phyloP scores from a whole-genome alignment of 2,888 invertebrate genomes.

The Cynaeus angustus region DNA sequence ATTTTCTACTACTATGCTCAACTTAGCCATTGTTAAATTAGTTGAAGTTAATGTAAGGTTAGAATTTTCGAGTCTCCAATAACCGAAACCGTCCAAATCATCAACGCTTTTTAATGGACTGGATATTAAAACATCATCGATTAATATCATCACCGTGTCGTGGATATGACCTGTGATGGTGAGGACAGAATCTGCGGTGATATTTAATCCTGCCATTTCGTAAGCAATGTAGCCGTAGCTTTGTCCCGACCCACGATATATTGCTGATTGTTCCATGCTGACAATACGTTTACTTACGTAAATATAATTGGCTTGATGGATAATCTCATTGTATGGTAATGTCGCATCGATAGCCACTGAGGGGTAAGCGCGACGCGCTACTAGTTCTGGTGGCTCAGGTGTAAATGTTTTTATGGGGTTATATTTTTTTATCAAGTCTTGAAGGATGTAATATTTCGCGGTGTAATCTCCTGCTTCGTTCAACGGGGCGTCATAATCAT shows the following conservation, averaged over 20 bases:
- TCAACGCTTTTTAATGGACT: conserved; percentile 56
- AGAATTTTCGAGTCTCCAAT: conserved; percentile 65
- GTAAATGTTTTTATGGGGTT: conserved; percentile 59
- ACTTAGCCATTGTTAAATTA: conserved; percentile 51
- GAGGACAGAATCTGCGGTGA: conserved; percentile 57
- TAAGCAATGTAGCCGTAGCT: conserved; percentile 75
- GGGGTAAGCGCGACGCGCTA: conserved; percentile 63
- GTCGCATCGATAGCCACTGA: conserved; percentile 49
- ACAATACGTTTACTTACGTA: conserved; percentile 29
- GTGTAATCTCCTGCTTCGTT: conserved; percentile 92
- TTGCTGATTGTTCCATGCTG: conserved; percentile 75
- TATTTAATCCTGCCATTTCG: conserved; percentile 62
- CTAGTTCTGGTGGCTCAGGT: conserved; percentile 63
- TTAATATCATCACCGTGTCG: conserved; percentile 72
- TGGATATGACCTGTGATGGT: conserved; percentile 67
- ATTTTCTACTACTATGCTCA: conserved; percentile 78
- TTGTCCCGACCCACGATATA: conserved; percentile 71
- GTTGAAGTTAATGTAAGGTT: conserved; percentile 51
- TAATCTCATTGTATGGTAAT: conserved; percentile 24
- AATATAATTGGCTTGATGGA: not conserved
- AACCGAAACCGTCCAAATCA: conserved; percentile 68
- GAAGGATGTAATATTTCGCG: conserved; percentile 82
- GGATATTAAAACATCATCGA: conserved; percentile 68
- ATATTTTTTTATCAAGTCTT: conserved; percentile 71
- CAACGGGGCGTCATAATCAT: conserved; percentile 86